Evolutionary conservation across 2,888 invertebrate genomes (phyloP), one percentile per base, ranked within the genome.

Genomic region (Latheticus oryzae): DNA sequence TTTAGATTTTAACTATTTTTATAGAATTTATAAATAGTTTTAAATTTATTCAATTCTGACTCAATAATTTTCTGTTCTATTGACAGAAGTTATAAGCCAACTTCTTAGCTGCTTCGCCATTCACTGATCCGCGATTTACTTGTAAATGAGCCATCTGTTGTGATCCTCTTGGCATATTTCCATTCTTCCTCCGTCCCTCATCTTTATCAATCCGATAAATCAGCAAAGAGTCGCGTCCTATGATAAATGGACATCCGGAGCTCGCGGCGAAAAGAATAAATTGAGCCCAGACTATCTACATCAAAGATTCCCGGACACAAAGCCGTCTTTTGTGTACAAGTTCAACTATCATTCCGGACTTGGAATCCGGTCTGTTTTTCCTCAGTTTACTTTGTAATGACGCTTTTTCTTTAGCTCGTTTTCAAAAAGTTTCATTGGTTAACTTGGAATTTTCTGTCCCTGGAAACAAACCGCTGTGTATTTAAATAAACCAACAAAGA

Each of bases 181-280:
- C 42, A 56, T 50, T 54, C 57, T 50, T 17, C 28, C 51, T 40
- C 48, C 50, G 51, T 47, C 47, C 53, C 53, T 52, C 59, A 40
- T 59, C 57, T 61, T 63, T 63, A 63, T 63, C 63, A 61, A 60
- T 59, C 40, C 61, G 53, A 59, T 61, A 57, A 59, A 63, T 63
- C 63, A 58, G 51, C 55, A 45, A 37, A 37, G 51, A 40, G 54
- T 40, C 53, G 28, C 53, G 33, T 23, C 38, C 15, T 63, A 61
- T 63, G 63, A 63, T 63, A 59, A 63, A 63, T 63, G 61, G 58
- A 50, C 58, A 48, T 30, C 52, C 45, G 30, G 28, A 50, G 58
- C 52, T 53, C 30, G 58, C 54, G 58, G 53, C 58, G 48, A 58
- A 58, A 58, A 54, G 58, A 58, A 58, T 58, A 58, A 58, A 58